These are phyloP conservation scores for Berghia stephanieae DNA, from an alignment of 1,140 invertebrate genomes.

Conservation along the genomic window DNA sequence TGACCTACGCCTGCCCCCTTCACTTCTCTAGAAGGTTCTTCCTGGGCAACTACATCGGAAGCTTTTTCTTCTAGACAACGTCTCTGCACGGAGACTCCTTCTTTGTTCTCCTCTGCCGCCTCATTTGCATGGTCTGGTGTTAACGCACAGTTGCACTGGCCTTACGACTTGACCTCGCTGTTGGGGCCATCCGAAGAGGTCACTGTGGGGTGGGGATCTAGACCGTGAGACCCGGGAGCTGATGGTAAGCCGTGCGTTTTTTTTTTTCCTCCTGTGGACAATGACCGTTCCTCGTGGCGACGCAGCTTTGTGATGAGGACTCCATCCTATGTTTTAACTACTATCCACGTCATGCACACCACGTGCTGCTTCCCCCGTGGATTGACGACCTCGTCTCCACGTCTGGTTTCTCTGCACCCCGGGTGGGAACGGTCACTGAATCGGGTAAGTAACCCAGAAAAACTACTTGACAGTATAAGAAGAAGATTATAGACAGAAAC, in stretches of 20 bases:
- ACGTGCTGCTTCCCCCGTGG: constrained; percentile 4
- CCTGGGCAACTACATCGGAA: background rate
- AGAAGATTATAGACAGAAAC: too few relatives aligned
- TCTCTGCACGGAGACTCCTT: background rate
- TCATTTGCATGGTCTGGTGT: background rate
- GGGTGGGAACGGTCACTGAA: too few relatives aligned
- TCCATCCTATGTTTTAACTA: too few relatives aligned
- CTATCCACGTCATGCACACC: too few relatives aligned
- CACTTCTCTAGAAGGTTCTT: too few relatives aligned
- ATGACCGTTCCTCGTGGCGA: background rate
- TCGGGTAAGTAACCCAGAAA: too few relatives aligned
- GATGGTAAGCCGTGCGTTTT: background rate
- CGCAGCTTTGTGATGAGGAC: constrained; percentile 19
- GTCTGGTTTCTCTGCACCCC: too few relatives aligned
- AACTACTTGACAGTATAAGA: too few relatives aligned
- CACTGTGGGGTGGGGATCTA: background rate
- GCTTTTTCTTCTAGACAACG: background rate
- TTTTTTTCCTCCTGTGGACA: background rate
- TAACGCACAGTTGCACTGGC: background rate
- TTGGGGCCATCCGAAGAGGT: background rate
- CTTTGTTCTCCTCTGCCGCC: background rate
- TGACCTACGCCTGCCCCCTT: too few relatives aligned
- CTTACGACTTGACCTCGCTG: constrained; percentile 13
- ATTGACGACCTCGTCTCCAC: constrained; percentile 9
- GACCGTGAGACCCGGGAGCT: background rate